phyloP scores from a whole-genome alignment of 2,888 invertebrate genomes.

The Cerceris rybyensis region DNA sequence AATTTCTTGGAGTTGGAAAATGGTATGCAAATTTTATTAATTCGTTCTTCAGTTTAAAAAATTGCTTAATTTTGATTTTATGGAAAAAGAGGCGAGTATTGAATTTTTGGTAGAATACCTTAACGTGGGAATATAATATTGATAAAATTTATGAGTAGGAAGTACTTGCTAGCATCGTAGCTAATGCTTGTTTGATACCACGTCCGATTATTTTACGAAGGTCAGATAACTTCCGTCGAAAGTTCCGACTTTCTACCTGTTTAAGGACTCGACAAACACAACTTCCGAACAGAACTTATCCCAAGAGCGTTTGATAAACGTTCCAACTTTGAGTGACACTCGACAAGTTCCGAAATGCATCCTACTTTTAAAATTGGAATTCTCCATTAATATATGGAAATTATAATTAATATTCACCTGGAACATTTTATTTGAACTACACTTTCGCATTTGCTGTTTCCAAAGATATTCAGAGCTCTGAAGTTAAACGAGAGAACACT shows the following conservation, averaged over 20 bases:
- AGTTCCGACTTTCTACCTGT: conserved; percentile 32
- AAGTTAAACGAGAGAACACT: too few species aligned
- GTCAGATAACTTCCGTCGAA: conserved; percentile 22
- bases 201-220: conserved; percentile 33
- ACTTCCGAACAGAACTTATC: conserved; percentile 18
- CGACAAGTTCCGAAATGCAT: background rate
- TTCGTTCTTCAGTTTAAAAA: too few species aligned
- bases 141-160: conserved; percentile 11
- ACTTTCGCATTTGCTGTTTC: too few species aligned
- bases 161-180: background rate
- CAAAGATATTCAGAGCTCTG: too few species aligned
- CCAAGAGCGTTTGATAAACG: conserved; percentile 31
- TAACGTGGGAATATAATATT: conserved; percentile 9
- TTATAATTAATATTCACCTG: background rate
- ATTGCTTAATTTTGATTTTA: too few species aligned
- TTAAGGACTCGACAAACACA: conserved; percentile 34
- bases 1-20: too few species aligned
- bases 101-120: too few species aligned
- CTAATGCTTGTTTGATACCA: conserved; percentile 15
- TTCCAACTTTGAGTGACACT: conserved; percentile 33
- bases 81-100: too few species aligned
- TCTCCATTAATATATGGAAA: background rate
- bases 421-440: too few species aligned
- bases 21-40: too few species aligned
- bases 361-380: conserved; percentile 22